phyloP scores from a whole-genome alignment of 2,113 vertebrate genomes.

The Nesoenas mayeri region DNA sequence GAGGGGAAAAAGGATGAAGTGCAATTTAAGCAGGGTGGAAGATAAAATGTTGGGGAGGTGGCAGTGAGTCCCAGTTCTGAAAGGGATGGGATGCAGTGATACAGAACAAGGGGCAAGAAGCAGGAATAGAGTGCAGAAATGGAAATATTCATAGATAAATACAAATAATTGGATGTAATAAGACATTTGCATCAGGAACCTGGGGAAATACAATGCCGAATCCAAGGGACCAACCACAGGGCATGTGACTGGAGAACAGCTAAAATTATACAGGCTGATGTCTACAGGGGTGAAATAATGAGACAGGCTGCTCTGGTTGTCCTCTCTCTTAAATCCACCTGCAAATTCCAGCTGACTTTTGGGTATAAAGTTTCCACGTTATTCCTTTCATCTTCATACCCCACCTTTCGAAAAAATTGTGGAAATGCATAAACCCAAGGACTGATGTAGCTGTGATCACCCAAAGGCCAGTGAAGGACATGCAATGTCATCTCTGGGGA shows the following conservation, averaged over 20 bases:
- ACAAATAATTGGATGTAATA: background rate
- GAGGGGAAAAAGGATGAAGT: background rate
- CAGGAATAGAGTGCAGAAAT: background rate
- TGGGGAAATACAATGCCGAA: background rate
- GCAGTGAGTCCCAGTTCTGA: background rate
- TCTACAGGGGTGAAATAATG: rapidly evolving
- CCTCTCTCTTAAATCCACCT: background rate
- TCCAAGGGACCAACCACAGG: background rate
- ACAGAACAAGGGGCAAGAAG: background rate
- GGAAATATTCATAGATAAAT: background rate
- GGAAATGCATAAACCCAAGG: background rate
- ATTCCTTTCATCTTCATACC: background rate
- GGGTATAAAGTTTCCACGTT: background rate
- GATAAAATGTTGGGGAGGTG: background rate
- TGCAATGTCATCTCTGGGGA: background rate
- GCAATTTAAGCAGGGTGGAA: background rate
- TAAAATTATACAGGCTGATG: background rate
- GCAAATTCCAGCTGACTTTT: background rate
- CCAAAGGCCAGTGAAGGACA: background rate
- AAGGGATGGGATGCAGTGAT: background rate
- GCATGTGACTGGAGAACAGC: background rate
- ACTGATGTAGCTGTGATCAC: background rate
- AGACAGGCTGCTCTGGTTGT: background rate
- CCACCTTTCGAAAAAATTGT: background rate
- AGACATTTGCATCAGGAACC: background rate